Conservation (phyloP, 2,888 invertebrate species). For the Sisyra terminalis region DNA sequence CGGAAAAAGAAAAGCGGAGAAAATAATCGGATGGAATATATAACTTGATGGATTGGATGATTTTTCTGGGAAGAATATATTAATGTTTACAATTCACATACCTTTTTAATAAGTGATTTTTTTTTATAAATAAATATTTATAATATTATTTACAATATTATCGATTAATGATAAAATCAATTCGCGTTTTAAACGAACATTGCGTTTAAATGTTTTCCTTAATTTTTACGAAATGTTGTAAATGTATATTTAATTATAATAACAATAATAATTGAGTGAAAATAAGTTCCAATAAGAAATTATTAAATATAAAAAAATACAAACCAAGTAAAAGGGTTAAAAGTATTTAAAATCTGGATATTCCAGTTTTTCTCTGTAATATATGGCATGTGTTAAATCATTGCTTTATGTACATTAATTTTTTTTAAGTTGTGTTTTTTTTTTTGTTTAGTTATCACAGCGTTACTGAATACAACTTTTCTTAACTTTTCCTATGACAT, state of each 20-base stretch:
- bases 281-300: too few species aligned
- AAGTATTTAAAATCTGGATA: neutral
- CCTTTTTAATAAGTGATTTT: constrained; percentile 4
- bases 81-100: too few species aligned
- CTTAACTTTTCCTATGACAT: too few species aligned
- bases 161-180: constrained; percentile 6
- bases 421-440: constrained; percentile 2
- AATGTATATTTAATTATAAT: too few species aligned
- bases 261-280: too few species aligned
- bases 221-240: neutral
- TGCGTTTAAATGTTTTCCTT: neutral
- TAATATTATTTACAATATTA: constrained; percentile 6
- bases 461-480: constrained; percentile 5
- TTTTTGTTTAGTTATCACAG: constrained; percentile 6
- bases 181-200: constrained; percentile 4
- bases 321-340: too few species aligned
- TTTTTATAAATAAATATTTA: constrained; percentile 6
- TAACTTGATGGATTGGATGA: too few species aligned
- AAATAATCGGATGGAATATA: too few species aligned
- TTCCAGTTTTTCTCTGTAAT: neutral
- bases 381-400: constrained; percentile 1
- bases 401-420: constrained; percentile 2
- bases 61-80: too few species aligned
- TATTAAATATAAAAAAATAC: too few species aligned
- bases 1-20: constrained; percentile 18